These are phyloP conservation scores for Micrastur ruficollis DNA, from an alignment of 2,797 vertebrate genomes.

Conservation along the genomic window DNA sequence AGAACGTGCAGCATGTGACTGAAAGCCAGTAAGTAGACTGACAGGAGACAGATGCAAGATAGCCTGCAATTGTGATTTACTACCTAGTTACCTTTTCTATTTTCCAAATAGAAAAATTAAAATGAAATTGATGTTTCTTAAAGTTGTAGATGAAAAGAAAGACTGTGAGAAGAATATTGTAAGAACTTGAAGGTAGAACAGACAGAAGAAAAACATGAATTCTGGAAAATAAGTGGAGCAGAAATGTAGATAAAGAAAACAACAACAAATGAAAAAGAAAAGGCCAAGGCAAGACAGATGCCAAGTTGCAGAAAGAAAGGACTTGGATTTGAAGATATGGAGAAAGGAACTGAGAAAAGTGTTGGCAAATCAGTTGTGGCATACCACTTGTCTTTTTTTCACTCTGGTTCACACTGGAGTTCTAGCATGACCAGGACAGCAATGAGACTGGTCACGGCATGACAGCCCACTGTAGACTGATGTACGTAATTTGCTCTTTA, in stretches of 20 bases:
- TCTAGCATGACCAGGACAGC: not conserved
- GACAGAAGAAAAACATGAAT: not conserved
- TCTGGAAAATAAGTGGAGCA: not conserved
- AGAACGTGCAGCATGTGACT: not conserved
- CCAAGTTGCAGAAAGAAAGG: not conserved
- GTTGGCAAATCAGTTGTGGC: not conserved
- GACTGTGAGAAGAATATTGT: not conserved
- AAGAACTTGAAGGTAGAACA: not conserved
- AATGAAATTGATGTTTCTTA: not conserved
- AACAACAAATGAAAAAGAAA: not conserved
- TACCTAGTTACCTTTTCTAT: not conserved
- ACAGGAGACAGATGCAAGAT: not conserved
- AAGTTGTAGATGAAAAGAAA: not conserved
- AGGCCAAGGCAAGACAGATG: not conserved
- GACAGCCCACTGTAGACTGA: not conserved
- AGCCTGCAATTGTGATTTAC: not conserved
- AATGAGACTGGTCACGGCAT: rapidly evolving
- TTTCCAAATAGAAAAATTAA: not conserved
- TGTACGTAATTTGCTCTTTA: not conserved
- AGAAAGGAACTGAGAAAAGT: not conserved
- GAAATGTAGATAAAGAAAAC: not conserved
- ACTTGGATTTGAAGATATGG: not conserved
- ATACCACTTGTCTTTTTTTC: not conserved
- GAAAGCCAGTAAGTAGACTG: not conserved
- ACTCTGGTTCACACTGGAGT: not conserved